Base-by-base conservation (phyloP, 2,888 invertebrate species). In the Agrotis puta region DNA sequence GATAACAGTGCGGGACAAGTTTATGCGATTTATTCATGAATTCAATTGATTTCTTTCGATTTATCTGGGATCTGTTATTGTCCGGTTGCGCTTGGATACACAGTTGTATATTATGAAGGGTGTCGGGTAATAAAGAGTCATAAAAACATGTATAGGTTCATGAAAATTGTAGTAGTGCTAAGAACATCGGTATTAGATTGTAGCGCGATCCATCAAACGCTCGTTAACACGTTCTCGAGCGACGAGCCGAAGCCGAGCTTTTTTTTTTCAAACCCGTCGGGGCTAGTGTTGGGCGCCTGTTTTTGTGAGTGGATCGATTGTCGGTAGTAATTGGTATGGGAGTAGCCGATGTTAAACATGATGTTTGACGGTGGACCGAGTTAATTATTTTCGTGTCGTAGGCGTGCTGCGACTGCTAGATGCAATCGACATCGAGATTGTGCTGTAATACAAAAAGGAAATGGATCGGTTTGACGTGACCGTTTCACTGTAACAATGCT, bases 371-470 rank as follows among this genome's bases (percentile, higher is more conserved):
- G 91, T 90, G 92, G 89, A 90, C 89, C 87, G 91, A 92, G 94
- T 94, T 95, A 95, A 95, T 95, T 95, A 95, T 95, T 95, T 95
- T 94, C 93, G 89, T 94, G 94, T 94, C 92, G 94, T 94, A 93
- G 94, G 93, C 94, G 94, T 92, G 89, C 90, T 89, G 88, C 86
- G 89, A 84, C 86, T 85, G 88, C 77, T 85, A 91, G 95, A 95
- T 94, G 83, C 81, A 92, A 94, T 94, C 94, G 86, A 75, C 75
- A 90, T 90, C 90, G 89, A 90, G 93, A 94, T 94, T 90, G 88
- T 88, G 87, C 86, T 83, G 88, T 87, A 87, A 87, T 90, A 90
- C 87, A 88, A 89, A 90, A 92, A 92, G 88, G 91, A 92, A 93
- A 94, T 92, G 89, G 90, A 91, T 93, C 92, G 89, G 90, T 90